Evolutionary conservation across 30 jellyfish, hydroid and myxozoan genomes (phyloP), one percentile per base, ranked within the genome.

Genomic region (Morbakka virulenta): DNA sequence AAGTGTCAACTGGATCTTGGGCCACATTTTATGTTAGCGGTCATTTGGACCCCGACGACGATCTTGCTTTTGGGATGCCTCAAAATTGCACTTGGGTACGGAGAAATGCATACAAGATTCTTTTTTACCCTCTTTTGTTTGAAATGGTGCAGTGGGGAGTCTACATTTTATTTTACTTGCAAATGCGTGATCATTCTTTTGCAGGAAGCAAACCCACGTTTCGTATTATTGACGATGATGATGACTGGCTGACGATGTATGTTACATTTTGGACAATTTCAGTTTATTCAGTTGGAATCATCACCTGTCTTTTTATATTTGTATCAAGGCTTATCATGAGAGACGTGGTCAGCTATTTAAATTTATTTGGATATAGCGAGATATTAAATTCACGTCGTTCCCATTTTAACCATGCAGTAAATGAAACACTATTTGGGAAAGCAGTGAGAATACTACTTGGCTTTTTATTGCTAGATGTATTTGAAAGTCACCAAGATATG

Each of bases 71-170:
- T 12, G 68, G 76, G 28, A 14, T 27, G n/a, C 35, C 62, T 2
- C 94, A 73, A 28, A 87, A 87, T 26, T 76, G 94, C 12, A 67
- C 47, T 6, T 87, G 96, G 96, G 52, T 87, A 35, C 61, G 71
- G 32, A 35, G 9, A 25, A 72, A 79, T 79, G 96, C 96, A 20
- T 52, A 49, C 52, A 87, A 87, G 64, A 62, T 83, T 13, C 64
- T 87, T 13, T 3, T 79, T 23, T 87, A 79, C 36, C 96, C 96
- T 0, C 33, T 87, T 48, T 63, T 72, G 30, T 64, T 77, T 32
- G 96, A 87, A 48, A 62, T 74, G 4, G 66, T 87, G 26, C 96
- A 87, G 49, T 87, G 96, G 96, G 64, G 80, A 1, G 64, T 84
- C 29, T 87, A 79, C 36, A 47, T 29, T 14, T 29, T 64, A 1